Base-by-base conservation (phyloP, 2,888 invertebrate species). In the Paralinhomoeus sp. region DNA sequence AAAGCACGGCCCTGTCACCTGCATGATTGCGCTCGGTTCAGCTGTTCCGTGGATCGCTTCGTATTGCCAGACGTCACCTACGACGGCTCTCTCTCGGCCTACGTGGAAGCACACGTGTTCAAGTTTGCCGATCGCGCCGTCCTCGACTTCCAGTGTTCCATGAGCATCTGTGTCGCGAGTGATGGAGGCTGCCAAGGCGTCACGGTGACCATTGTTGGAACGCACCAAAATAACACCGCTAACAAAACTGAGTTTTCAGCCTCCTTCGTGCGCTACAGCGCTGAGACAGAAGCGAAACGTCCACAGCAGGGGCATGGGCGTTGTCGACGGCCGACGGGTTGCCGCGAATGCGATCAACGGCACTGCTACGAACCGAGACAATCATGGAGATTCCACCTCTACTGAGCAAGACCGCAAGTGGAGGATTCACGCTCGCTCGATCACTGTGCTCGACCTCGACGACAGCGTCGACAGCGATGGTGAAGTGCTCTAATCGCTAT, bases 401-500 rank as follows among this genome's bases (percentile, higher is more conserved):
- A n/a, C n/a, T n/a, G 27, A 27, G 7, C 7, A 27, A 27, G 27
- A 12, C 7, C 20, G 45, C 24, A 45, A 46, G 9, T 53, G 53
- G 53, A 43, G 47, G 13, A 44, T 58, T 3, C 54, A 57, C 45
- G 48, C 57, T n/a, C 53, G 49, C n/a, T 41, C 50, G 20, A 45
- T 58, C 21, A 57, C 55, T 15, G 57, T 58, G n/a, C 49, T 57
- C 23, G 58, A 58, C 40, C 40, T 53, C 17, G 54, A 50, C 41
- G 43, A 48, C 3, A 34, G 45, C 18, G 40, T 46, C 17, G 38
- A 43, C 5, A n/a, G n/a, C n/a, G n/a, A n/a, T n/a, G n/a, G n/a
- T n/a, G n/a, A n/a, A n/a, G n/a, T n/a, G n/a, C n/a, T n/a, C n/a
- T n/a, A n/a, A n/a, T n/a, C n/a, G n/a, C n/a, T n/a, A n/a, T n/a